phyloP scores from a whole-genome alignment of 2,113 vertebrate species.

The Corydoras sp. region DNA sequence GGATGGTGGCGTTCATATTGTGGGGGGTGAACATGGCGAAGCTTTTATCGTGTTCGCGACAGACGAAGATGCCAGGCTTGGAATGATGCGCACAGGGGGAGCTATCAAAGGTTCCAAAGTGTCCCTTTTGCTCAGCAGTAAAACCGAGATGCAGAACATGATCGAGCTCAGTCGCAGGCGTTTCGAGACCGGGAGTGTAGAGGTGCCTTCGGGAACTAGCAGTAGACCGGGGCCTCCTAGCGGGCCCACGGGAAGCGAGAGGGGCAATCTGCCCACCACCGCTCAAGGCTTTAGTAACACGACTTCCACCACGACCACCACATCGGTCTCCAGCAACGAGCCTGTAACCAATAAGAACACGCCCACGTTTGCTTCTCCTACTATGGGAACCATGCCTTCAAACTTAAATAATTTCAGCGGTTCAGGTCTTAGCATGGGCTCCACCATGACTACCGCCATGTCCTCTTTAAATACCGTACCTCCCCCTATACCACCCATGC shows the following conservation, averaged over 20 bases:
- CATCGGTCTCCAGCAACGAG: conserved; percentile 79
- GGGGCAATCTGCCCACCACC: conserved; percentile 70
- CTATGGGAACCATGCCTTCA: conserved; percentile 75
- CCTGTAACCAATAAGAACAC: conserved; percentile 77
- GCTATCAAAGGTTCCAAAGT: conserved; percentile 97
- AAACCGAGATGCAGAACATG: conserved; percentile 99
- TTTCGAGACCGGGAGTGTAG: conserved; percentile 86
- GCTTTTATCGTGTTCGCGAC: conserved; percentile 99
- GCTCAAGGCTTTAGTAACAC: conserved; percentile 84
- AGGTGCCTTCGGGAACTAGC: conserved; percentile 79
- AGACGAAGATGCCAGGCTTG: conserved; percentile 98
- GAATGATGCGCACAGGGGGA: conserved; percentile 99
- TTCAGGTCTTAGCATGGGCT: conserved; percentile 74
- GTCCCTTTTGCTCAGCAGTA: conserved; percentile 95
- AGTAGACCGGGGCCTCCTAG: conserved; percentile 76
- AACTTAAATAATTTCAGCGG: conserved; percentile 86
- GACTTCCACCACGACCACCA: conserved; percentile 74
- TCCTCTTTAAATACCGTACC: conserved; percentile 85
- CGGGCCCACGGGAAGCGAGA: conserved; percentile 75
- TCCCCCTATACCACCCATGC: conserved; percentile 86
- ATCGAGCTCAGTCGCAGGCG: conserved; percentile 97
- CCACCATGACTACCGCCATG: conserved; percentile 78
- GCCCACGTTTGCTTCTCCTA: conserved; percentile 74
- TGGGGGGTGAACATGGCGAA: conserved; percentile 99
- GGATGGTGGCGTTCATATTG: conserved; percentile 99